A percentile compares a stretch with the other conserved stretches of the same genome.
Evolutionary conservation across 2,113 vertebrate species (phyloP).

Genomic region (Poicephalus gulielmi): DNA sequence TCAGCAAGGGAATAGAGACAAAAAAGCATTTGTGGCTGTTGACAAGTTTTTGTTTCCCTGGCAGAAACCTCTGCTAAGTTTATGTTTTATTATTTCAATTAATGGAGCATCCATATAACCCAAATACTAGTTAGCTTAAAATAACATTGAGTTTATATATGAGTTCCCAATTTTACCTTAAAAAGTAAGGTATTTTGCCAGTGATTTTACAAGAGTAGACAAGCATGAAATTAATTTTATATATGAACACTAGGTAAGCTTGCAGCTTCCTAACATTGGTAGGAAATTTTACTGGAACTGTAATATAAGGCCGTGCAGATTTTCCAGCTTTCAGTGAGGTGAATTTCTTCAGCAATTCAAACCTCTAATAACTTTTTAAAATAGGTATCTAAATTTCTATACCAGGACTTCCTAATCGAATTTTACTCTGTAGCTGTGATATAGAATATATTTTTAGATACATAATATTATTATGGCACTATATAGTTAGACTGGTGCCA

Average conservation of each 20-base stretch:
- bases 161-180: constrained; percentile 21
- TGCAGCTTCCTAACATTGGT: constrained; percentile 21
- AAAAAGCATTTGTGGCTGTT: background rate
- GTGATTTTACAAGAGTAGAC: constrained; percentile 64
- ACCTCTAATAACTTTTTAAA: constrained; percentile 37
- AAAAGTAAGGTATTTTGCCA: constrained; percentile 24
- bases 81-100: constrained; percentile 20
- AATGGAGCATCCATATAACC: background rate
- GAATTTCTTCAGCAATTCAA: constrained; percentile 43
- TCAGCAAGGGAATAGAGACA: background rate
- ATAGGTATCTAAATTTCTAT: constrained; percentile 28
- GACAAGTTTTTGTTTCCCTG: background rate
- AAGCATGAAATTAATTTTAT: constrained; percentile 67
- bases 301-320: constrained; percentile 32
- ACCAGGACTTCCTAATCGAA: constrained; percentile 38
- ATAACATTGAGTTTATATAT: background rate
- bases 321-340: background rate
- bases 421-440: constrained; percentile 8
- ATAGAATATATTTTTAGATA: background rate
- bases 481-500: background rate
- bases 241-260: constrained; percentile 52
- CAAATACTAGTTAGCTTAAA: constrained; percentile 17
- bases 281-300: constrained; percentile 35
- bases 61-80: background rate
- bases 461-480: background rate